phyloP scores from a whole-genome alignment of 2,113 vertebrate genomes.

The Hipposideros armiger region DNA sequence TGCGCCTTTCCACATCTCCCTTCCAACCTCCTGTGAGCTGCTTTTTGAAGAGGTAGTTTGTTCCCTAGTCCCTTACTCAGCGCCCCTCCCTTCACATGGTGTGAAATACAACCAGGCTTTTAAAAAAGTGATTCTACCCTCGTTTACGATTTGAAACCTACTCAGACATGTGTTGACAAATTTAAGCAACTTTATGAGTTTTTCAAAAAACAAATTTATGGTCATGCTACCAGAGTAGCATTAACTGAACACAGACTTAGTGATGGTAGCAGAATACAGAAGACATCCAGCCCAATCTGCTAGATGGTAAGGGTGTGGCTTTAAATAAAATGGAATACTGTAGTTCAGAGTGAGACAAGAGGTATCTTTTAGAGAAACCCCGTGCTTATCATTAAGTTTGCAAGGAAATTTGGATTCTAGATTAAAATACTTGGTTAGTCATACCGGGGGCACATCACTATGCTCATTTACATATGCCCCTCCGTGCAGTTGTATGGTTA shows the following conservation, averaged over 20 bases:
- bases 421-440: conserved; percentile 19
- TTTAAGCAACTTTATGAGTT: conserved; percentile 33
- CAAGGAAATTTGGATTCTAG: conserved; percentile 57
- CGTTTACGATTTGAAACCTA: conserved; percentile 36
- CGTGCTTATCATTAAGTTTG: neutral
- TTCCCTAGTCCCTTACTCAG: neutral
- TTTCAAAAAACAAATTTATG: conserved; percentile 30
- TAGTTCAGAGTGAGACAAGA: neutral
- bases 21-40: neutral
- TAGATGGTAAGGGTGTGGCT: neutral
- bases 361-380: neutral
- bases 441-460: neutral
- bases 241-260: neutral
- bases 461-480: neutral
- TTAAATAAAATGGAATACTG: neutral
- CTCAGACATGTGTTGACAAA: conserved; percentile 50
- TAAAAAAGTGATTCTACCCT: conserved; percentile 8
- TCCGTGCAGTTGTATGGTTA: neutral
- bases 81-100: neutral
- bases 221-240: neutral
- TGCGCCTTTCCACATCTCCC: neutral
- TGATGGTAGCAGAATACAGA: neutral
- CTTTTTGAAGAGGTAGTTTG: neutral
- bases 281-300: neutral
- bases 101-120: conserved; percentile 59